A percentile compares a stretch with the other conserved stretches of the same genome.
These are phyloP conservation scores for Glyptemys insculpta DNA, from an alignment of 2,797 vertebrate species.

Conservation along the genomic window DNA sequence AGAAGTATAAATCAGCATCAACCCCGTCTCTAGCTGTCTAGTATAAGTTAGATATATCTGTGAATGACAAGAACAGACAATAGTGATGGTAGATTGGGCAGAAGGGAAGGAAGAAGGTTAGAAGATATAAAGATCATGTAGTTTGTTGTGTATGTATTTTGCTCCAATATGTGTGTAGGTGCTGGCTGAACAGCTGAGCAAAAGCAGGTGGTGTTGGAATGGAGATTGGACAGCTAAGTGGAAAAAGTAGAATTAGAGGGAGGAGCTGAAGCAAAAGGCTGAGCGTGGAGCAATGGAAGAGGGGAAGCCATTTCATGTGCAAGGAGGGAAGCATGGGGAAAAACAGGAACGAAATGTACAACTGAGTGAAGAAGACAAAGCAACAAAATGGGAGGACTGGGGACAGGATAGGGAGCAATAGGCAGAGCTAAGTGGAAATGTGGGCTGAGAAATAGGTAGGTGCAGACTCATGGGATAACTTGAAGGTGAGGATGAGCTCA, in stretches of 20 bases:
- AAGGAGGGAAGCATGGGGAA: not conserved
- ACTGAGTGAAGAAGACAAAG: not conserved
- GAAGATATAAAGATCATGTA: not conserved
- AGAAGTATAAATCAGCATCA: constrained; percentile 30
- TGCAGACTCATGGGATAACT: not conserved
- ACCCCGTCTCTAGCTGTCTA: not conserved
- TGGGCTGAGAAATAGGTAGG: not conserved
- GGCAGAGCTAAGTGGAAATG: not conserved
- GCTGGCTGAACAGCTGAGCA: not conserved
- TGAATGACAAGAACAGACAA: not conserved
- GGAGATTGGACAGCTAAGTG: not conserved
- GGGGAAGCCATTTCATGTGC: not conserved
- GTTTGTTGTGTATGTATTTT: not conserved
- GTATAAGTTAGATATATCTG: not conserved
- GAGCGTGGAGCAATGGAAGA: not conserved
- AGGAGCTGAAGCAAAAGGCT: too few relatives aligned
- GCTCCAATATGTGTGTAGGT: not conserved
- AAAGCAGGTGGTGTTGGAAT: not conserved
- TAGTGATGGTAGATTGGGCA: not conserved
- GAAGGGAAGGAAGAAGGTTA: not conserved
- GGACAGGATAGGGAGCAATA: not conserved
- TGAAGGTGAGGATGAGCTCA: not conserved
- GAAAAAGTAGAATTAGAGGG: not conserved
- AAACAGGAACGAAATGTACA: not conserved
- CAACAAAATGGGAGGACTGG: not conserved